These are phyloP conservation scores for Oligia fasciuncula DNA, from an alignment of 2,888 invertebrate genomes.

Conservation along the genomic window DNA sequence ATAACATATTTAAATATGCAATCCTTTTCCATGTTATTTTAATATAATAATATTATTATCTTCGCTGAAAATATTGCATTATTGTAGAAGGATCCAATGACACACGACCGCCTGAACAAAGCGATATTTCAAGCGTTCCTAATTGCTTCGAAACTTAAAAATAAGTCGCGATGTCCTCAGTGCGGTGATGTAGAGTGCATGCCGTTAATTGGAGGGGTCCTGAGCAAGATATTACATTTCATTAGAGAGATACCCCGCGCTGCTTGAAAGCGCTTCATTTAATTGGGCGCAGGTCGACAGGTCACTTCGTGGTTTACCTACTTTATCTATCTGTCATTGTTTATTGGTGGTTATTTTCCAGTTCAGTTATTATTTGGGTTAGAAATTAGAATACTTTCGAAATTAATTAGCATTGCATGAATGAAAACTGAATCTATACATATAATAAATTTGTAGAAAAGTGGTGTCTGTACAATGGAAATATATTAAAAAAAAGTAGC, in stretches of 20 bases:
- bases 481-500: too few species aligned
- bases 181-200: conserved; percentile 55
- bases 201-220: conserved; percentile 72
- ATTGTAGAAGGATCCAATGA: conserved; percentile 1
- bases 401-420: background rate
- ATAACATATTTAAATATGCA: conserved; percentile 6
- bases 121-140: conserved; percentile 12
- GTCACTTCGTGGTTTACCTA: conserved; percentile 51
- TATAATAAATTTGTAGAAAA: too few species aligned
- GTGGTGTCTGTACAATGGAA: too few species aligned
- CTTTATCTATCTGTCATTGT: conserved; percentile 30
- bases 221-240: conserved; percentile 70
- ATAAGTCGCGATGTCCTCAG: conserved; percentile 28
- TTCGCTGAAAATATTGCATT: conserved; percentile 5
- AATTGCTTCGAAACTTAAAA: conserved; percentile 38
- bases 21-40: conserved; percentile 3
- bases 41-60: background rate
- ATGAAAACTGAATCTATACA: conserved; percentile 4
- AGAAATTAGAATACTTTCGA: background rate
- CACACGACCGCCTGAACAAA: background rate
- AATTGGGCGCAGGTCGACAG: conserved; percentile 69
- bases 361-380: conserved; percentile 15
- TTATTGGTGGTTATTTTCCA: conserved; percentile 23
- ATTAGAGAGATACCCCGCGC: conserved; percentile 68
- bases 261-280: conserved; percentile 68